Base-by-base conservation (phyloP, 2,888 invertebrate genomes). In the Criorhina ranunculi region DNA sequence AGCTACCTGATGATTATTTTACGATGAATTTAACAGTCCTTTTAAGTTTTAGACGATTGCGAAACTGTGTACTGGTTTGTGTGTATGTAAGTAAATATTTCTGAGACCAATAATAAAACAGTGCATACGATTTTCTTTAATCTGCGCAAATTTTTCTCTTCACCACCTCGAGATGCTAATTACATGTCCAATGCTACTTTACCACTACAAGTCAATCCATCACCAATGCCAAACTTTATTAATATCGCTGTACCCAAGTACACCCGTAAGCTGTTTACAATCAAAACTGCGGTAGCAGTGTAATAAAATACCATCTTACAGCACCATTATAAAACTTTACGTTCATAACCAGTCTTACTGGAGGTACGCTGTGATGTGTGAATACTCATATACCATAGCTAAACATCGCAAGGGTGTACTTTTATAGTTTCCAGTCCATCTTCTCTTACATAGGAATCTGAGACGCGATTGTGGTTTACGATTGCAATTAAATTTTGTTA, bases 241-340 rank as follows among this genome's bases (percentile, higher is more conserved):
- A 51, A 42, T 44, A 35, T 33, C 35, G 11, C 2, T 11, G 19
- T 33, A 51, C 5, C 2, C n/a, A 70, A 12, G 17, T 15, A 44
- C 19, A 31, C 40, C 64, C 44, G 19, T 29, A 44, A 66, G 66
- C 29, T 59, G 15, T 66, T 64, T 66, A 33, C 66, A 67, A 77
- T 66, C 42, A 53, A 40, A 72, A 57, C 15, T 19, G 31, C 55
- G 42, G 64, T 77, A 77, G 82, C 66, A 62, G n/a, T 80, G 69
- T 77, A 77, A 82, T 77, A 60, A 72, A 82, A 67, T 33, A 46
- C 33, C 66, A 66, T 60, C 51, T 72, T 77, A 59, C 66, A 60
- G 37, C 77, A 70, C 64, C 69, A 59, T 59, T 76, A 69, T 59
- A 59, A 64, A 70, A 66, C 15, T 76, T 81, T 76, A 81, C 31